Percentiles rank a stretch among this genome's conserved stretches.
These are phyloP conservation scores for Drosophila paulistorum DNA, from an alignment of 1,140 invertebrate genomes.

Conservation along the genomic window DNA sequence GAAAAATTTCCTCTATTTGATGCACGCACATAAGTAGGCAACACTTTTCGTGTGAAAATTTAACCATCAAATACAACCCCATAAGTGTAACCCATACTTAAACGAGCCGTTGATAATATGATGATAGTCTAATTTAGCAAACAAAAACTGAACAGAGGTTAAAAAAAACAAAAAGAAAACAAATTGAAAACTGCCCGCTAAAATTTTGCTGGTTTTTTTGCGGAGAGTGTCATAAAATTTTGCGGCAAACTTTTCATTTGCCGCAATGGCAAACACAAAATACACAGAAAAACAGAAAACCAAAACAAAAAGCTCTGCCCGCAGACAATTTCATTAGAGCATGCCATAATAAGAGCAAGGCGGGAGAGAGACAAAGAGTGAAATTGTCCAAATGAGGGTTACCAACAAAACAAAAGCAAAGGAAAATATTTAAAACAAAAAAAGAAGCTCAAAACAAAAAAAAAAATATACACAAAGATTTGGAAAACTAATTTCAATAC, in stretches of 20 bases:
- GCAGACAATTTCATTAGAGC: slow-evolving; percentile 76
- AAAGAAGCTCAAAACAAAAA: too few species aligned
- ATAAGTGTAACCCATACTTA: slow-evolving; percentile 13
- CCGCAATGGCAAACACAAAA: slow-evolving; percentile 54
- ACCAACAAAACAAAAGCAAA: slow-evolving; percentile 22
- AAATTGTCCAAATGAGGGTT: slow-evolving; percentile 43
- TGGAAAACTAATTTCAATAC: slow-evolving; percentile 15
- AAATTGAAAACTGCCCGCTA: slow-evolving; percentile 45
- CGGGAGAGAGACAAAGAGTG: slow-evolving; percentile 9
- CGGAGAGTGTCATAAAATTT: slow-evolving; percentile 56
- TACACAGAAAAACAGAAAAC: slow-evolving; percentile 26
- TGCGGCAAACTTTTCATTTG: slow-evolving; percentile 50
- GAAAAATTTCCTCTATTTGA: neutral
- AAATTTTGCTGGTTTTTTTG: slow-evolving; percentile 37
- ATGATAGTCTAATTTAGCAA: slow-evolving; percentile 14
- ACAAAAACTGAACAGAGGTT: slow-evolving; percentile 12
- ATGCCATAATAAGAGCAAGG: slow-evolving; percentile 44
- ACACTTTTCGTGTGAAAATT: slow-evolving; percentile 8
- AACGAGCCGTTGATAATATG: slow-evolving; percentile 39
- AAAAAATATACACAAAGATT: slow-evolving; percentile 40
- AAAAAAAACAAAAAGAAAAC: slow-evolving; percentile 5
- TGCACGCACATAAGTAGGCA: slow-evolving; percentile 7
- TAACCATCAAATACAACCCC: neutral
- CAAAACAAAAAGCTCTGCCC: slow-evolving; percentile 46
- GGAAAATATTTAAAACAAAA: slow-evolving; percentile 8